A percentile compares a stretch with the other conserved stretches of the same genome.
phyloP scores from a whole-genome alignment of 2,797 vertebrate species.

The Emys orbicularis region DNA sequence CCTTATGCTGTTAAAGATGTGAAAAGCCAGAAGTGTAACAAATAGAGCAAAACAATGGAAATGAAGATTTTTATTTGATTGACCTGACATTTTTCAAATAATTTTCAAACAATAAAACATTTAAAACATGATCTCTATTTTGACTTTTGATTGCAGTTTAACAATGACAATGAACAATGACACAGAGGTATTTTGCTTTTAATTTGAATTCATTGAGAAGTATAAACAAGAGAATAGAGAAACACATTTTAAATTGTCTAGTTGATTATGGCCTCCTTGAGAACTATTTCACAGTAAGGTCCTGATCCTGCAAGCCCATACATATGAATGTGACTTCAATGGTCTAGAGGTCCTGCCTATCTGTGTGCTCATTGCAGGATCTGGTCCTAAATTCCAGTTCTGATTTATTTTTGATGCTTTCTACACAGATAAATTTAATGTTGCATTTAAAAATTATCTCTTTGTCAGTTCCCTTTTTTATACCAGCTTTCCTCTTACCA shows the following conservation, averaged over 20 bases:
- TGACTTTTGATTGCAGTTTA: slow-evolving; percentile 23
- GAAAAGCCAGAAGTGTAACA: not conserved
- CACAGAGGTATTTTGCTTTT: not conserved
- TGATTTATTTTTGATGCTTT: not conserved
- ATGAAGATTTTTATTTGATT: not conserved
- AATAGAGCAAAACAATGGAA: not conserved
- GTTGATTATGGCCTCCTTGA: not conserved
- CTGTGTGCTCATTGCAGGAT: not conserved
- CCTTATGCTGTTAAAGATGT: not conserved
- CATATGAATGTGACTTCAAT: not conserved
- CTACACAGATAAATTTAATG: not conserved
- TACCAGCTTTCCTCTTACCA: not conserved
- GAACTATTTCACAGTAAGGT: not conserved
- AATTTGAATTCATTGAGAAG: not conserved
- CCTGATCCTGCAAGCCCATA: not conserved
- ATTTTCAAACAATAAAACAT: not conserved
- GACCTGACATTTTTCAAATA: not conserved
- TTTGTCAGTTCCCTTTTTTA: not conserved
- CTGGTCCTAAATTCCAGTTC: not conserved
- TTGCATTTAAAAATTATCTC: not conserved
- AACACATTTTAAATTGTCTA: not conserved
- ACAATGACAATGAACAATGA: not conserved
- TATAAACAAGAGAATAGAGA: not conserved
- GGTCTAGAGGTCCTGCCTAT: not conserved
- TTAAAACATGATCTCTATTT: not conserved